Percentiles rank a stretch among this genome's conserved stretches.
phyloP scores from a whole-genome alignment of 2,888 invertebrate species.

The Tetrapedia diversipes region DNA sequence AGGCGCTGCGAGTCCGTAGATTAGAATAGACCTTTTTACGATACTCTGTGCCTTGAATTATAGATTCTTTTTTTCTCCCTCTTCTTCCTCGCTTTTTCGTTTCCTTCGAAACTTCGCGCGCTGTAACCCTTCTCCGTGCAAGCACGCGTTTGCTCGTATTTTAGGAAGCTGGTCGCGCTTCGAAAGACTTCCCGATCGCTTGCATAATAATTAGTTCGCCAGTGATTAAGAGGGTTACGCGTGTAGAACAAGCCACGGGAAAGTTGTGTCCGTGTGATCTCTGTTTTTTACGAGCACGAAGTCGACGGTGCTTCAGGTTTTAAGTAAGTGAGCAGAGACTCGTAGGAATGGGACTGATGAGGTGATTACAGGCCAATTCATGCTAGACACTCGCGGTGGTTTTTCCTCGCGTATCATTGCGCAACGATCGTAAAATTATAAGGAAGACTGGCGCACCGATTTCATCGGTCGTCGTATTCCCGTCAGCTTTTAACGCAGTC shows the following conservation, averaged over 20 bases:
- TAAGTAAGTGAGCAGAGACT: neutral
- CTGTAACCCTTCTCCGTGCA: too few relatives aligned
- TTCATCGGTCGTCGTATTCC: slow-evolving; percentile 66
- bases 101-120: neutral
- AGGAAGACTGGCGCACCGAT: slow-evolving; percentile 67
- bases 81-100: too few relatives aligned
- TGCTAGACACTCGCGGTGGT: slow-evolving; percentile 22
- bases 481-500: slow-evolving; percentile 60
- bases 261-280: slow-evolving; percentile 9
- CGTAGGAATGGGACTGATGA: slow-evolving; percentile 50
- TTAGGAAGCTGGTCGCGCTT: too few relatives aligned
- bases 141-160: too few relatives aligned
- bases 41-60: too few relatives aligned
- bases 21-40: neutral
- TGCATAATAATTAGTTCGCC: slow-evolving; percentile 22
- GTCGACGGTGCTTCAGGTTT: neutral
- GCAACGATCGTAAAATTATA: slow-evolving; percentile 65
- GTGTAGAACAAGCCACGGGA: neutral
- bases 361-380: slow-evolving; percentile 33
- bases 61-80: neutral
- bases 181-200: neutral
- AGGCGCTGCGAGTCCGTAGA: neutral
- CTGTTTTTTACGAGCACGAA: neutral
- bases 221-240: slow-evolving; percentile 12
- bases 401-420: slow-evolving; percentile 59